Evolutionary conservation across 2,888 invertebrate species (phyloP), one percentile per base, ranked within the genome.

Genomic region (Galerucella calmariensis): DNA sequence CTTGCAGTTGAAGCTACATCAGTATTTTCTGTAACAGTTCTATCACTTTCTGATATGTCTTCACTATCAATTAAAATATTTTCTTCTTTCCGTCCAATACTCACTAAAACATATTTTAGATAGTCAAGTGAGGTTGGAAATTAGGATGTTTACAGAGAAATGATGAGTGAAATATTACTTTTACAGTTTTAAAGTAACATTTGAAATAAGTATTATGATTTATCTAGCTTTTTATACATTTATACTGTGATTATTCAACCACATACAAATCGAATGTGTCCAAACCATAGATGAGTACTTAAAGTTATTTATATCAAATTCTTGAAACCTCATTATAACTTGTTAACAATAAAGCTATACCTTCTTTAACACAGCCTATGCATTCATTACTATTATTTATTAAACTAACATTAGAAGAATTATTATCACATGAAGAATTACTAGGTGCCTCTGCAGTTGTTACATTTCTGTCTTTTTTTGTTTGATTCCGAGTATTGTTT

Each of bases 351-450:
- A 11, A 20, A 16, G 27, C 27, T 35, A 35, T 61, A 61, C 61
- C 67, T 67, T 51, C 27, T n/a, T 9, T 67, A 67, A 53, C 67
- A 67, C 67, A 67, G 67, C 27, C 35, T 53, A n/a, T 12, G 14
- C 8, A 51, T 48, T 24, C 67, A 53, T 27, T 35, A 67, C 53
- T 24, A 67, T 67, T 51, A 67, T 10, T 14, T 35, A 67, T 46
- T 67, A 35, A n/a, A 14, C 35, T 67, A 67, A 27, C 11, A 27
- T 53, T 67, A 53, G 53, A 44, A 67, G 27, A 67, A 67, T 51
- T 67, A 67, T 51, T 67, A 67, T 67, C 67, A 67, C 67, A 67
- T 67, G 35, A 51, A 67, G 27, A 35, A 53, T 53, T 53, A 51
- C n/a, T 51, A 27, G 12, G 27, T 67, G 53, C 51, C 12, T 46